phyloP scores from a whole-genome alignment of 2,888 invertebrate species.

The Neoascia interrupta region DNA sequence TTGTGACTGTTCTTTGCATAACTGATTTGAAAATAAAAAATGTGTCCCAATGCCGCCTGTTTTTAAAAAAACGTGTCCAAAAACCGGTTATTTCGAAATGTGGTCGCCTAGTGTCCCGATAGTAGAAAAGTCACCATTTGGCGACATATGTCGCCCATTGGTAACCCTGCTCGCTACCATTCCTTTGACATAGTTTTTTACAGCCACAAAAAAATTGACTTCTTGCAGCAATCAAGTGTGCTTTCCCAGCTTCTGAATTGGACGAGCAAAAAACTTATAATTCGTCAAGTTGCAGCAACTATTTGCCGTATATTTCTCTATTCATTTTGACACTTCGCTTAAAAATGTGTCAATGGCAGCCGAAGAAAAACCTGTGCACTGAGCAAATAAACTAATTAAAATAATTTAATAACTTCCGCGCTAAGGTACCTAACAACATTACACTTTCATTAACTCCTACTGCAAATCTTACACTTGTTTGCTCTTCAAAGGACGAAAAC shows the following conservation, averaged over 20 bases:
- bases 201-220: too few relatives aligned
- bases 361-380: not conserved
- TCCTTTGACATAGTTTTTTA: too few relatives aligned
- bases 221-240: too few relatives aligned
- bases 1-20: not conserved
- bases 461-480: constrained; percentile 41
- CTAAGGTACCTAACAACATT: not conserved
- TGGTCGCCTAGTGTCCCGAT: not conserved
- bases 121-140: not conserved
- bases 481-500: constrained; percentile 15
- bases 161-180: too few relatives aligned
- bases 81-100: not conserved
- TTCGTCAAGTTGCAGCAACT: not conserved
- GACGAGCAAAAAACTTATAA: too few relatives aligned
- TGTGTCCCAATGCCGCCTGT: not conserved
- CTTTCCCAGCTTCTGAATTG: too few relatives aligned
- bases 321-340: not conserved
- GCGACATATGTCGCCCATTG: too few relatives aligned
- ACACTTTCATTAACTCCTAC: constrained; percentile 19
- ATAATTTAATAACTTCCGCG: too few relatives aligned
- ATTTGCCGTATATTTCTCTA: not conserved
- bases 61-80: not conserved
- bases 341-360: not conserved
- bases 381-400: not conserved
- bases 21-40: not conserved